phyloP scores from a whole-genome alignment of 2,888 invertebrate species.

The Sialis lutaria region DNA sequence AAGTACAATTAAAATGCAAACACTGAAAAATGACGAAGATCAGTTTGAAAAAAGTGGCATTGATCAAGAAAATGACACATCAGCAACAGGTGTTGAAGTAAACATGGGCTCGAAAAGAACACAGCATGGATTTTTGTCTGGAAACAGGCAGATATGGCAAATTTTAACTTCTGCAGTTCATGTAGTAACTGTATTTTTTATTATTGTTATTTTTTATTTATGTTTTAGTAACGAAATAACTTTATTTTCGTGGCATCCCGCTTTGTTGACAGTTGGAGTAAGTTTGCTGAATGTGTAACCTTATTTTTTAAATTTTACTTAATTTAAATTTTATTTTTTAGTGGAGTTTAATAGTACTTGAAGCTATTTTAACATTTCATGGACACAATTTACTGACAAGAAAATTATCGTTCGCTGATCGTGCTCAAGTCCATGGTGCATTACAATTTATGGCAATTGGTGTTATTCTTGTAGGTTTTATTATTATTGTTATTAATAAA shows the following conservation, averaged over 20 bases:
- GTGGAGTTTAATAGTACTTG: constrained; percentile 22
- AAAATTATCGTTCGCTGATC: constrained; percentile 10
- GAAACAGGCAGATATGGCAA: background rate
- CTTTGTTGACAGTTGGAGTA: constrained; percentile 13
- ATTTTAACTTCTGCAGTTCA: constrained; percentile 3
- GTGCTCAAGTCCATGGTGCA: constrained; percentile 20
- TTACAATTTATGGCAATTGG: constrained; percentile 15
- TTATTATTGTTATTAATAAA: constrained; percentile 18
- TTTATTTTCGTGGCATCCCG: constrained; percentile 15
- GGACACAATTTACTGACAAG: constrained; percentile 18
- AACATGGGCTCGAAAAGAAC: too few species aligned
- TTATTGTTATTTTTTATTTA: constrained; percentile 11
- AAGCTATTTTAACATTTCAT: constrained; percentile 19
- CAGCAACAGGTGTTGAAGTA: too few species aligned
- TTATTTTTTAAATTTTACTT: background rate
- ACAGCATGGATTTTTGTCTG: background rate
- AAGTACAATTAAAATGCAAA: too few species aligned
- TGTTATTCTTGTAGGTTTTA: constrained; percentile 16
- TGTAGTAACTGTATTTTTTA: constrained; percentile 7
- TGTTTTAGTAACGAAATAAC: constrained; percentile 10
- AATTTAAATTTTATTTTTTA: constrained; percentile 13
- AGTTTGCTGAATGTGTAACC: constrained; percentile 5
- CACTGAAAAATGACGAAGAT: too few species aligned
- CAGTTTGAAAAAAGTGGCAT: too few species aligned
- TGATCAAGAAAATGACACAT: too few species aligned